A percentile compares a stretch with the other conserved stretches of the same genome.
Evolutionary conservation across 1,140 invertebrate genomes (phyloP).

Genomic region (Drosophila miranda): DNA sequence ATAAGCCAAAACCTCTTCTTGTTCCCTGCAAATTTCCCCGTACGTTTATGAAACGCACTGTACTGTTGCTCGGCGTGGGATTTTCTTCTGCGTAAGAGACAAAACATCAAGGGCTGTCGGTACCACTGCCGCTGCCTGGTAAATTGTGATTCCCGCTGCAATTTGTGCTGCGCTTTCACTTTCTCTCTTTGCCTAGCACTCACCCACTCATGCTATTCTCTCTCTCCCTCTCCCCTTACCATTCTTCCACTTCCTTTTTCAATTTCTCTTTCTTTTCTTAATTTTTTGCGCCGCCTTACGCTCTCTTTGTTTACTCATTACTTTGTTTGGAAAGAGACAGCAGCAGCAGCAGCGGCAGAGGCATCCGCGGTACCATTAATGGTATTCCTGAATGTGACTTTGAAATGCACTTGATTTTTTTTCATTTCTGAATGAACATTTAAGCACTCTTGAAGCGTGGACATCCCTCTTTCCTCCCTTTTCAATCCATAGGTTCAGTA

Average conservation of each 20-base stretch:
- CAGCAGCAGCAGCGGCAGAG: background rate
- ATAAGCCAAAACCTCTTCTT: background rate
- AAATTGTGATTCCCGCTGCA: conserved; percentile 73
- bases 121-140: conserved; percentile 14
- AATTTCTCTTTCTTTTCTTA: conserved; percentile 31
- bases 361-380: background rate
- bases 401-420: no score
- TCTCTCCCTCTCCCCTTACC: background rate
- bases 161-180: conserved; percentile 69
- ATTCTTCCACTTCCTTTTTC: background rate
- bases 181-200: conserved; percentile 30
- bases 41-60: conserved; percentile 20
- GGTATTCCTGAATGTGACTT: no score
- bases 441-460: no score
- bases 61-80: conserved; percentile 3
- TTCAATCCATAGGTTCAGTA: background rate
- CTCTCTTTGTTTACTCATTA: conserved; percentile 58
- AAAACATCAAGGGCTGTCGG: conserved; percentile 19
- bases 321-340: conserved; percentile 36
- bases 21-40: background rate
- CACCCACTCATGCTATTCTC: conserved; percentile 13
- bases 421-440: no score
- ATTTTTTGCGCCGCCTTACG: conserved; percentile 37
- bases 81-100: conserved; percentile 10
- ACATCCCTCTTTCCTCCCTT: no score